Evolutionary conservation across 1,140 invertebrate species (phyloP), one percentile per base, ranked within the genome.

Genomic region (Nasonia longicornis): DNA sequence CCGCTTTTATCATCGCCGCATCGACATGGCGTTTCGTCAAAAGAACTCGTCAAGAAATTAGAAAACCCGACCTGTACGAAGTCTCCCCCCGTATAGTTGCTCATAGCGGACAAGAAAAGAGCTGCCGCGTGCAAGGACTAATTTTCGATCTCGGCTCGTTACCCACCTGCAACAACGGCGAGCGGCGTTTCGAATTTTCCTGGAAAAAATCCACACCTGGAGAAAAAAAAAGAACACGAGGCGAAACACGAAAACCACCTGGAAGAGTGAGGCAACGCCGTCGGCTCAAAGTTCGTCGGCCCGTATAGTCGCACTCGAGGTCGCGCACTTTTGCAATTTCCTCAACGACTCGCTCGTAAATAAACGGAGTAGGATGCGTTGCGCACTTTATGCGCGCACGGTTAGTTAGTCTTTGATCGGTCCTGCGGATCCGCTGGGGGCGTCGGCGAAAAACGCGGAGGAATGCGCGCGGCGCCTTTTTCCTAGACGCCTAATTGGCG

Each of bases 401-500:
- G 75, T 77, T 77, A 77, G 75, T 77, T 77, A 67, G 75, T 42
- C 75, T 77, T 66, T 77, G 75, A 67, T 77, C 58, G 14, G 35
- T 52, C 48, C 48, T 20, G 48, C 16, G 16, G 52, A 58, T 58
- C 16, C 52, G 52, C 52, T 58, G 52, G 16, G 52, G 52, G 48
- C 48, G 52, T 7, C 52, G 52, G 20, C 6, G 14, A 58, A 20
- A 58, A 58, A 58, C 52, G 16, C 20, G 52, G 1, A 52, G 69
- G 77, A 79, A 79, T 79, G 29, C 31, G 48, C 31, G 14, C 45
- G 69, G 31, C 14, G 48, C 48, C 71, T 63, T 78, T 79, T 67
- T 79, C 77, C 52, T 16, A 38, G 77, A 63, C 26, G n/a, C 26
- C 77, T 79, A 79, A 79, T 79, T 79, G 77, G 77, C 71, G 31